Conservation (phyloP, 1,140 invertebrate species). For the Anastatus disparis region DNA sequence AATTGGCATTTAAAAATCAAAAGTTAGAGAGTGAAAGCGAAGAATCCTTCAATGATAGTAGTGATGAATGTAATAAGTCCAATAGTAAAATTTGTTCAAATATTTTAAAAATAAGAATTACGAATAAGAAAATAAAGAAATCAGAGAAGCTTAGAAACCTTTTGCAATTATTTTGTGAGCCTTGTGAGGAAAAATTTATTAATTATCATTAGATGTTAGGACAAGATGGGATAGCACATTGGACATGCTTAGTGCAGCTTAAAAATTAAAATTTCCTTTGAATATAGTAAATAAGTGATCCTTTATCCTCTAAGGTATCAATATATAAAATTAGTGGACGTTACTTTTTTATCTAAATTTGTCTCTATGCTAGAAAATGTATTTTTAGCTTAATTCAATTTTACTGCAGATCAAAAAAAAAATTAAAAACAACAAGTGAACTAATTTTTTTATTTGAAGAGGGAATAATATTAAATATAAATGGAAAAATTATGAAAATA, state of each 20-base stretch:
- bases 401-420: no score
- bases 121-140: background rate
- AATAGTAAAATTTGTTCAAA: background rate
- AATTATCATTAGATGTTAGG: background rate
- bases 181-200: background rate
- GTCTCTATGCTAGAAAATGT: no score
- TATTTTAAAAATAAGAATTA: background rate
- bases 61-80: background rate
- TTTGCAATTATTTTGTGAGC: background rate
- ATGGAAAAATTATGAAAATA: no score
- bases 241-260: background rate
- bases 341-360: no score
- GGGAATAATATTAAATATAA: no score
- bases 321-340: no score
- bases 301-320: no score
- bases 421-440: no score
- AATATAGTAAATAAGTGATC: no score
- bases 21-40: background rate
- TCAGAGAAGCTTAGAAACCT: background rate
- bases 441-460: no score
- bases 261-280: background rate
- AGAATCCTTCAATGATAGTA: background rate
- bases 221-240: constrained; percentile 11
- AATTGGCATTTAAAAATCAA: background rate
- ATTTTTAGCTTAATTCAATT: no score